These are phyloP conservation scores for Dryadula phaetusa DNA, from an alignment of 2,888 invertebrate species.

Conservation along the genomic window DNA sequence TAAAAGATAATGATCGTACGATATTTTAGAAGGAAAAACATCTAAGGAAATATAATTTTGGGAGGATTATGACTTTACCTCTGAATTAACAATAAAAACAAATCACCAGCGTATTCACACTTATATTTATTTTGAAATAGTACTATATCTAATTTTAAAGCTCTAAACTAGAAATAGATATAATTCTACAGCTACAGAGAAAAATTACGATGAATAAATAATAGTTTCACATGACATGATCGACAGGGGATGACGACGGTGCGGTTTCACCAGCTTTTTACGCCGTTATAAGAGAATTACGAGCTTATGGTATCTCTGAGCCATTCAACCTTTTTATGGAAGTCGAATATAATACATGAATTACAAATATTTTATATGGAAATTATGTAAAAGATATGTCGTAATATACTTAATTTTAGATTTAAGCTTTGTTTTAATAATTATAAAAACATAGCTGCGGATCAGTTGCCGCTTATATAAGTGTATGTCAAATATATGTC, in stretches of 20 bases:
- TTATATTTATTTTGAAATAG: constrained; percentile 22
- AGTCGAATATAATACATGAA: constrained; percentile 6
- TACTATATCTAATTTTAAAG: neutral
- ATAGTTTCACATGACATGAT: constrained; percentile 42
- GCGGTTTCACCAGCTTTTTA: constrained; percentile 58
- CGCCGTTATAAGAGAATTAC: constrained; percentile 61
- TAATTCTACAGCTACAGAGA: too few relatives aligned
- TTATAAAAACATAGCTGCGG: too few relatives aligned
- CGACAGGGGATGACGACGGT: constrained; percentile 58
- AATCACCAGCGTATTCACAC: constrained; percentile 31
- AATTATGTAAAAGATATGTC: neutral
- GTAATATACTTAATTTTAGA: neutral
- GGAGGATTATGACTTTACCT: constrained; percentile 62
- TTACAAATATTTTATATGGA: neutral
- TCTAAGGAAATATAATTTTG: constrained; percentile 66
- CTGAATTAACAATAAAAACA: constrained; percentile 58
- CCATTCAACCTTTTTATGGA: constrained; percentile 13
- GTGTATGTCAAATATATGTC: too few relatives aligned
- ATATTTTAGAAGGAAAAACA: constrained; percentile 55
- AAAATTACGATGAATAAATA: neutral
- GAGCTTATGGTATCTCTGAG: constrained; percentile 48
- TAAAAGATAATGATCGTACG: constrained; percentile 71
- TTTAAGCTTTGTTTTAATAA: too few relatives aligned
- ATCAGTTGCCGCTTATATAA: too few relatives aligned
- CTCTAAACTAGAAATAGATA: too few relatives aligned